A percentile compares a stretch with the other conserved stretches of the same genome.
These are phyloP conservation scores for Gambusia holbrooki DNA, from an alignment of 2,113 vertebrate species.

Conservation along the genomic window DNA sequence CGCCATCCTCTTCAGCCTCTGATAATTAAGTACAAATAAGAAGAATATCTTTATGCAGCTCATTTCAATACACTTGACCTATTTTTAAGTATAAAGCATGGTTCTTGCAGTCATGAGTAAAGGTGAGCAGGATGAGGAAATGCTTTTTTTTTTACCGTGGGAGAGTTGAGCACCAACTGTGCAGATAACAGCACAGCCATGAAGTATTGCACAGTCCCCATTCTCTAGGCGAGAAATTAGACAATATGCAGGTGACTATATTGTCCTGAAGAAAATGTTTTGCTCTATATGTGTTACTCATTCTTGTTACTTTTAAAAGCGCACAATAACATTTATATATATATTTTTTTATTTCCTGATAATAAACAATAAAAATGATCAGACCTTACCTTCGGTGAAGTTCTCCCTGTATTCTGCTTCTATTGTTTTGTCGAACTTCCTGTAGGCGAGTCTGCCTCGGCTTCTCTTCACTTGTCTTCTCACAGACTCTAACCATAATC, in stretches of 20 bases:
- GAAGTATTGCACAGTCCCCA: constrained; percentile 49
- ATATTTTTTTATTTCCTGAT: not conserved
- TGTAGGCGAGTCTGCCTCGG: constrained; percentile 35
- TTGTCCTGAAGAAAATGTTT: not conserved
- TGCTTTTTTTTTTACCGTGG: constrained; percentile 53
- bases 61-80: not conserved
- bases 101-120: not conserved
- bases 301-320: not conserved
- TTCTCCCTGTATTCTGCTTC: constrained; percentile 9
- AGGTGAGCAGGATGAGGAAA: not conserved
- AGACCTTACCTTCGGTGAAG: constrained; percentile 43
- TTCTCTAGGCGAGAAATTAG: constrained; percentile 30
- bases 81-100: not conserved
- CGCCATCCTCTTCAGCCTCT: fast-evolving
- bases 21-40: constrained; percentile 14
- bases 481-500: constrained; percentile 30
- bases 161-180: constrained; percentile 17
- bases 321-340: not conserved
- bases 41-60: not conserved
- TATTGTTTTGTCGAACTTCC: constrained; percentile 37
- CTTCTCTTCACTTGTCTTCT: constrained; percentile 11
- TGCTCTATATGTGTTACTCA: not conserved
- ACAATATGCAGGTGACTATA: not conserved
- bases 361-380: not conserved
- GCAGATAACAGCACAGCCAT: constrained; percentile 37